Conservation (phyloP, 2,888 invertebrate genomes). For the Leucophenga maculata region DNA sequence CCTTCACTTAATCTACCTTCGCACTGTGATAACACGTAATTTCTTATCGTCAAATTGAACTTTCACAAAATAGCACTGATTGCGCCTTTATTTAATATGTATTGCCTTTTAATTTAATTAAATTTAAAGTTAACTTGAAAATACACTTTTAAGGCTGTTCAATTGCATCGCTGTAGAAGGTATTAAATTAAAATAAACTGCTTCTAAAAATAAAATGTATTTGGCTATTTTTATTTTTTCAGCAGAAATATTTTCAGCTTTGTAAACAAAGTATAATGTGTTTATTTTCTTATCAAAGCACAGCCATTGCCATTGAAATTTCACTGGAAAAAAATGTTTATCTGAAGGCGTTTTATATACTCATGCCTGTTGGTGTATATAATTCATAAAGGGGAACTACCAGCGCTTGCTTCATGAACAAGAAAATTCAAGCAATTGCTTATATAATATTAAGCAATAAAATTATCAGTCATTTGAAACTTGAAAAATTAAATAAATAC, state of each 20-base stretch:
- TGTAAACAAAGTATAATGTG: background rate
- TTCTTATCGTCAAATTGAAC: too few relatives aligned
- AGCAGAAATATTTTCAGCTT: background rate
- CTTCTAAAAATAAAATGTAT: conserved; percentile 5
- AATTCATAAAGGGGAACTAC: background rate
- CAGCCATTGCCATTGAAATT: background rate
- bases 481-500: too few relatives aligned
- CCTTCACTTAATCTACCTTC: too few relatives aligned
- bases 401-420: background rate
- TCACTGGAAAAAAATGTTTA: conserved; percentile 15
- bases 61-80: too few relatives aligned
- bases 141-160: too few relatives aligned
- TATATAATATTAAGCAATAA: background rate
- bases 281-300: conserved; percentile 1
- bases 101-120: too few relatives aligned
- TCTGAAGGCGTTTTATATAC: background rate
- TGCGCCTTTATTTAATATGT: too few relatives aligned
- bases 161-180: background rate
- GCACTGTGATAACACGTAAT: too few relatives aligned
- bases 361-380: background rate
- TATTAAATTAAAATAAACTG: background rate
- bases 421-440: conserved; percentile 3
- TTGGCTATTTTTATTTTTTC: conserved; percentile 10
- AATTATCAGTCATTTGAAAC: background rate
- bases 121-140: too few relatives aligned